Base-by-base conservation (phyloP, 2,113 vertebrate genomes). In the Gymnogyps californianus region DNA sequence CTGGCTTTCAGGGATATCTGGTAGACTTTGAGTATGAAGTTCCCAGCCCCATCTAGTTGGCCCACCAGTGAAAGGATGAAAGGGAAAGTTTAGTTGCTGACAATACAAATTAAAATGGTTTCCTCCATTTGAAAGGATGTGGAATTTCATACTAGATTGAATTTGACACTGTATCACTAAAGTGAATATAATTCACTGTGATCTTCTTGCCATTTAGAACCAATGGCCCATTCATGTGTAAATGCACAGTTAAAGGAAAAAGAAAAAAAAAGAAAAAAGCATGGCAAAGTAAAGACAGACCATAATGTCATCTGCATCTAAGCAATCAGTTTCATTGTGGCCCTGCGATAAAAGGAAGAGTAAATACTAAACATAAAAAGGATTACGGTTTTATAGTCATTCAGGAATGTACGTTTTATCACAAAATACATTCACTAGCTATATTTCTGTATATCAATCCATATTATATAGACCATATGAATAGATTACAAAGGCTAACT, bases 211-310 rank as follows among this genome's bases (percentile, higher is more conserved):
- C 83, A 42, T 96, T 96, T 79, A 67, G 71, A 96, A 42, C 91
- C 95, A 49, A 97, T 54, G 83, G 87, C 64, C 94, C 93, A 96
- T 97, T 98, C 97, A 96, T 96, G 96, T 96, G 95, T 89, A 97
- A 98, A 97, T 92, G 95, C 95, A 78, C 75, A 69, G 89, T 87
- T 89, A 91, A 59, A 94, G 58, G 61, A 10, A 24, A 3, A 4
- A 25, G 12, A 24, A 3, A 4, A 25, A 77, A 58, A 80, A 55
- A 55, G 54, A 38, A 38, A 44, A 31, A 57, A 16, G 55, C 44
- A 61, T 0, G 3, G 64, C 32, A 71, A 87, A 64, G 88, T 83
- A 90, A 58, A 89, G 89, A 36, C 44, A 84, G 91, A 64, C 40
- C 66, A 49, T 61, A 91, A 94, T 93, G 82, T 55, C 85, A 75